Base-by-base conservation (phyloP, 2,113 vertebrate species). In the Colossoma macropomum region DNA sequence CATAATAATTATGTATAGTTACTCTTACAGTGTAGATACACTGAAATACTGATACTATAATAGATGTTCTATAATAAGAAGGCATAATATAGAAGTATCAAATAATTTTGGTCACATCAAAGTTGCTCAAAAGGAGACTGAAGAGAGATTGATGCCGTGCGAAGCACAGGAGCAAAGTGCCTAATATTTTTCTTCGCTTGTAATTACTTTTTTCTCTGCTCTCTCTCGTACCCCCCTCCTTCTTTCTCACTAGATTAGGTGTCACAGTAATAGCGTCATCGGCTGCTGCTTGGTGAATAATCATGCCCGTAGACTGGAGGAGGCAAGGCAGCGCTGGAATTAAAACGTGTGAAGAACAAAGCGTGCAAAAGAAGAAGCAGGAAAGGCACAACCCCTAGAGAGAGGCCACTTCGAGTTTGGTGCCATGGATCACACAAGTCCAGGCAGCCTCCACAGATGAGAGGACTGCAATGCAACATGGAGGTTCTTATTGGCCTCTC, bases 221-320 rank as follows among this genome's bases (percentile, higher is more conserved):
- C 59, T 90, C 50, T 68, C 28, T 62, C n/a, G 28, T 62, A 45
- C n/a, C 23, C 56, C 65, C 16, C 83, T 86, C 66, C 86, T 77
- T 90, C n/a, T 77, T 59, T 77, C 52, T 83, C 75, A 77, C 81
- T 83, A 92, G 89, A 89, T 94, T 89, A 90, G 91, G 93, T 94
- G 91, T 92, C 89, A 88, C 88, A 77, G 86, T 82, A 88, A 80
- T 88, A 88, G 80, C 80, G 77, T 90, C 89, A 85, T 87, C 73
- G 75, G 69, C 56, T 41, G 15, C 68, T 30, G 68, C 65, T 82
- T 27, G 30, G 74, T 91, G 90, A 92, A 93, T 92, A 92, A 93
- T 91, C 89, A 94, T 94, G 87, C 90, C 76, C 81, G 19, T 77
- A 86, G 85, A 90, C 85, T 88, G 66, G 84, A 72, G 78, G 82